These are phyloP conservation scores for Chrysomela aeneicollis DNA, from an alignment of 2,888 invertebrate species.

Conservation along the genomic window DNA sequence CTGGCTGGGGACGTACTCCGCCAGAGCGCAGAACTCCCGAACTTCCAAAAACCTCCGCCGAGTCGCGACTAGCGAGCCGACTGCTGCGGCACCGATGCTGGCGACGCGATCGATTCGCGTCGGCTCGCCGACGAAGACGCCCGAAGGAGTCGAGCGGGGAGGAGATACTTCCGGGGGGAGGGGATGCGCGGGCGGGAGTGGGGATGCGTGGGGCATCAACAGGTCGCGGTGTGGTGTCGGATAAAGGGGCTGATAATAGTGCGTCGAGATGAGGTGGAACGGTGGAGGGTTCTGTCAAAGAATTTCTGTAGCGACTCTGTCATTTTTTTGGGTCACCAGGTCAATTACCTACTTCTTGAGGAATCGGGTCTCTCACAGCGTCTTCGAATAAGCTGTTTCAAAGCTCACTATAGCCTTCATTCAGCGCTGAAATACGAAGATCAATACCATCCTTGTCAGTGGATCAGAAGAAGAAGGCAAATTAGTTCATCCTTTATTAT, in stretches of 20 bases:
- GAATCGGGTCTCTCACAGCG: no score
- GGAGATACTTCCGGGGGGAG: neutral
- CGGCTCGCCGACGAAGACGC: slow-evolving; percentile 12
- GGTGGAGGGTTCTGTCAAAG: no score
- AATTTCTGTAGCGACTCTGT: neutral
- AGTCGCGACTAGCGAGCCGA: slow-evolving; percentile 30
- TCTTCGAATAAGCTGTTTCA: no score
- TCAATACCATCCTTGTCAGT: no score
- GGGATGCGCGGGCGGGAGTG: neutral
- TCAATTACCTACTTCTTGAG: neutral
- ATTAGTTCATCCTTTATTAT: no score
- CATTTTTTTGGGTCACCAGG: neutral
- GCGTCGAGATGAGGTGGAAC: neutral
- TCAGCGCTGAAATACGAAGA: no score
- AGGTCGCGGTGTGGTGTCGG: slow-evolving; percentile 5
- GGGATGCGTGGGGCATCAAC: slow-evolving; percentile 11
- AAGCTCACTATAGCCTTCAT: no score
- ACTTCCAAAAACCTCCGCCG: slow-evolving; percentile 26
- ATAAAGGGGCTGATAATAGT: neutral
- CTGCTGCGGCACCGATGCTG: slow-evolving; percentile 38
- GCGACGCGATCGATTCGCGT: slow-evolving; percentile 16
- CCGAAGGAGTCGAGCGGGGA: slow-evolving; percentile 11
- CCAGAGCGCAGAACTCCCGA: slow-evolving; percentile 7
- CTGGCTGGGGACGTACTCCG: slow-evolving; percentile 6
- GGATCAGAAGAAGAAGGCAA: no score